These are phyloP conservation scores for Tryphoninae sp. DNA, from an alignment of 2,888 invertebrate genomes.

Conservation along the genomic window DNA sequence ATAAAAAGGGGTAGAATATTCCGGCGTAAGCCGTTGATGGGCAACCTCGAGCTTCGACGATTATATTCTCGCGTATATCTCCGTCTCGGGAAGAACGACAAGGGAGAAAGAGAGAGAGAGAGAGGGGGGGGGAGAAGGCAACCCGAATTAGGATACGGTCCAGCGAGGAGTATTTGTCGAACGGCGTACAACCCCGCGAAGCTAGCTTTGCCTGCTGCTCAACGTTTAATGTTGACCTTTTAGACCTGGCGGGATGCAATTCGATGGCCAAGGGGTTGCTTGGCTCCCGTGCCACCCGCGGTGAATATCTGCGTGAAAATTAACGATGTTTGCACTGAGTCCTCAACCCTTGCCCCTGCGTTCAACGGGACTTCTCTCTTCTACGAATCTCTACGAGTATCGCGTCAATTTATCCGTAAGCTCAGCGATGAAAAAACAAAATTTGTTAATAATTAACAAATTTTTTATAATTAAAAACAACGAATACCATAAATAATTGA, in stretches of 20 bases:
- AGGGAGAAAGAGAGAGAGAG: conserved; percentile 37
- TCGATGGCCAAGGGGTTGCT: background rate
- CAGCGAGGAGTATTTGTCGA: conserved; percentile 78
- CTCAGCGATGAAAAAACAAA: too few species aligned
- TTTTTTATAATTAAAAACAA: too few species aligned
- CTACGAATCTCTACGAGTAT: conserved; percentile 5
- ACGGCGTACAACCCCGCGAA: conserved; percentile 63
- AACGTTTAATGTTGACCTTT: conserved; percentile 79
- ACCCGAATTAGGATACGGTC: conserved; percentile 76
- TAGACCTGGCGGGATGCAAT: conserved; percentile 55
- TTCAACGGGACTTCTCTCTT: conserved; percentile 27
- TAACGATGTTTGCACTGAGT: conserved; percentile 78
- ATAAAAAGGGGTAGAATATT: conserved; percentile 50
- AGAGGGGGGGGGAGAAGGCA: conserved; percentile 61
- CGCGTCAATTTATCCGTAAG: too few species aligned
- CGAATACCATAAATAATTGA: too few species aligned
- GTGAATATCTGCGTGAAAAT: conserved; percentile 76
- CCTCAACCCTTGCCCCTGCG: conserved; percentile 74
- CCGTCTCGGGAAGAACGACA: conserved; percentile 26
- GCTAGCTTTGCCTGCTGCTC: conserved; percentile 64
- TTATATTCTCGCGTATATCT: conserved; percentile 3
- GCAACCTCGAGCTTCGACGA: background rate
- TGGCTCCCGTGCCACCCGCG: conserved; percentile 38
- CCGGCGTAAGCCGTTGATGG: background rate
- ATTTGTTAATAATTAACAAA: too few species aligned